Conservation (phyloP, 2,888 invertebrate species). For the Podabrus alpinus region DNA sequence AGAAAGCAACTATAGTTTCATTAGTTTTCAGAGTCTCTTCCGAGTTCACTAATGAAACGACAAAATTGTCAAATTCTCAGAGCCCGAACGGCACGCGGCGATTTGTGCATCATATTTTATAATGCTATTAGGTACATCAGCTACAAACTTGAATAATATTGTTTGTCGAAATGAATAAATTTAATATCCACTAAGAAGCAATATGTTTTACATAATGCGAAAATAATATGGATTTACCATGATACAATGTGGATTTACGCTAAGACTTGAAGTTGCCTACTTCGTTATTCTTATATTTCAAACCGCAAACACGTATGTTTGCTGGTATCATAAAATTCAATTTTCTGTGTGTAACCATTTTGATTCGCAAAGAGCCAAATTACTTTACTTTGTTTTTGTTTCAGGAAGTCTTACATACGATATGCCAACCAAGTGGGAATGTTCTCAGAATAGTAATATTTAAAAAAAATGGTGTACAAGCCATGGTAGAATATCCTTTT, state of each 20-base stretch:
- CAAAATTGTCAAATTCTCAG: no score
- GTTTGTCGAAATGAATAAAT: not conserved
- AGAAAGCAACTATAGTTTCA: no score
- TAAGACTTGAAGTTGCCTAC: no score
- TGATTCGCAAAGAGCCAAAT: no score
- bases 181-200: not conserved
- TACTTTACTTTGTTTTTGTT: constrained; percentile 58
- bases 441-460: constrained; percentile 98
- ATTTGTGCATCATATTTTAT: no score
- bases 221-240: no score
- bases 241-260: not conserved
- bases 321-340: not conserved
- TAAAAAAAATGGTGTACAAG: constrained; percentile 98
- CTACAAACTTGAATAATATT: not conserved
- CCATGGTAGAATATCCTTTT: constrained; percentile 99
- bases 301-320: no score
- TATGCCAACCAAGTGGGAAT: constrained; percentile 92
- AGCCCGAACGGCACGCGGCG: no score
- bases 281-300: not conserved
- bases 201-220: not conserved
- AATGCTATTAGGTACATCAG: no score
- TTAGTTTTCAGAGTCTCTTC: no score
- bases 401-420: constrained; percentile 97
- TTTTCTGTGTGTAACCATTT: not conserved
- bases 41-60: no score